These are phyloP conservation scores for Lacanobia wlatinum DNA, from an alignment of 2,888 invertebrate genomes.

Conservation along the genomic window DNA sequence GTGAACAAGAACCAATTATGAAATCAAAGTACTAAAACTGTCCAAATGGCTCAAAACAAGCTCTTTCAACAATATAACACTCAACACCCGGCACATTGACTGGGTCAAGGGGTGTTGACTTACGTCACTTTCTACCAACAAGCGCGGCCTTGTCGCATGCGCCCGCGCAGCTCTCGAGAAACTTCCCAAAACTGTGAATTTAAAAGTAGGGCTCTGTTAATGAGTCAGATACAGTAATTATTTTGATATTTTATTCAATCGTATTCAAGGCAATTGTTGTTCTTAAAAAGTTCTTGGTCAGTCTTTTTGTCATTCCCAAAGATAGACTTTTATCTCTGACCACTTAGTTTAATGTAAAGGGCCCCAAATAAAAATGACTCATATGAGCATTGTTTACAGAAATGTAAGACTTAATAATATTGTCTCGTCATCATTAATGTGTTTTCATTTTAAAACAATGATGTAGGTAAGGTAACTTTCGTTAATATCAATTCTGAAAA, in stretches of 20 bases:
- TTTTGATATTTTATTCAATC: not conserved
- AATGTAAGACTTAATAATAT: not conserved
- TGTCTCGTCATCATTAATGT: not conserved
- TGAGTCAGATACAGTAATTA: not conserved
- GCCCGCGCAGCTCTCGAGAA: slow-evolving; percentile 35
- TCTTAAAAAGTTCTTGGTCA: slow-evolving; percentile 5
- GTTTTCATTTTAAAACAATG: not conserved
- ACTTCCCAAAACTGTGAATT: slow-evolving; percentile 41
- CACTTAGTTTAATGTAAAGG: not conserved
- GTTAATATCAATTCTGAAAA: slow-evolving; percentile 14
- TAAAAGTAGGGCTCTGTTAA: slow-evolving; percentile 25
- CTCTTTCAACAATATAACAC: slow-evolving; percentile 26
- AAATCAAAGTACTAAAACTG: slow-evolving; percentile 9
- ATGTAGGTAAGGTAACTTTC: not conserved
- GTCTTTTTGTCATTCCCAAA: not conserved
- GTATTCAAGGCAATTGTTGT: slow-evolving; percentile 12
- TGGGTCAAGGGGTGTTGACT: slow-evolving; percentile 66
- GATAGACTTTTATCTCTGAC: not conserved
- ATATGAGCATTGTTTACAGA: not conserved
- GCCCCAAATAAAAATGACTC: not conserved
- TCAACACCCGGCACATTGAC: slow-evolving; percentile 8
- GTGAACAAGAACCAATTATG: slow-evolving; percentile 20
- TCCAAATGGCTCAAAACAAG: slow-evolving; percentile 3
- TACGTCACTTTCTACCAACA: slow-evolving; percentile 68
- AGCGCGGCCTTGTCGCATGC: slow-evolving; percentile 58